Base-by-base conservation (phyloP, 2,888 invertebrate genomes). In the Apodemia hepburni region DNA sequence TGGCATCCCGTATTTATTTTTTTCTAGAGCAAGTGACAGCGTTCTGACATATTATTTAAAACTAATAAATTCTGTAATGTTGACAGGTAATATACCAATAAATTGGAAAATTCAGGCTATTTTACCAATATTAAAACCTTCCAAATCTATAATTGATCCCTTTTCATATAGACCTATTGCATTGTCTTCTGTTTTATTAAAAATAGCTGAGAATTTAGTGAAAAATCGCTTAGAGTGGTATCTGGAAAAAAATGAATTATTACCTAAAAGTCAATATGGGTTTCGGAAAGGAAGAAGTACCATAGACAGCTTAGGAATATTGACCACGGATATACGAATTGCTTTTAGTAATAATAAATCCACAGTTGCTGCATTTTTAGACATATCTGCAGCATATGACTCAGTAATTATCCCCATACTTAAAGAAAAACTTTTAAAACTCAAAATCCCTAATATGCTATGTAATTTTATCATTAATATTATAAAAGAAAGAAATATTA, bases 371-470 rank as follows among this genome's bases (percentile, higher is more conserved):
- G 42, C 22, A 45, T 61, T 61, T 57, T 61, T 61, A 57, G 57
- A 61, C 15, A 45, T 61, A 29, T 27, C 38, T 3, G 51, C 57
- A 51, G 61, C 61, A 57, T 61, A 61, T 27, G 61, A 61, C n/a
- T 49, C 49, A 12, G 51, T 51, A 11, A 22, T 12, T 22, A 51
- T 51, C 11, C 22, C 22, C 6, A 22, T 51, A 22, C 51, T 51
- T 9, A 51, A 51, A 51, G 22, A 51, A 22, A 51, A 51, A 51
- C 51, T 51, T 12, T 18, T 17, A 49, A 49, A 49, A 49, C 18
- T 49, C 22, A 22, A 51, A n/a, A 51, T 51, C 5, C 22, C 51
- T 51, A 3, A 22, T 22, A 22, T 51, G 11, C 4, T 51, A 22
- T 11, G 51, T 51, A 22, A 22, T 11, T 22, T 51, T 51, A 51